Base-by-base conservation (phyloP, 2,113 vertebrate species). In the Apodemus sylvaticus region DNA sequence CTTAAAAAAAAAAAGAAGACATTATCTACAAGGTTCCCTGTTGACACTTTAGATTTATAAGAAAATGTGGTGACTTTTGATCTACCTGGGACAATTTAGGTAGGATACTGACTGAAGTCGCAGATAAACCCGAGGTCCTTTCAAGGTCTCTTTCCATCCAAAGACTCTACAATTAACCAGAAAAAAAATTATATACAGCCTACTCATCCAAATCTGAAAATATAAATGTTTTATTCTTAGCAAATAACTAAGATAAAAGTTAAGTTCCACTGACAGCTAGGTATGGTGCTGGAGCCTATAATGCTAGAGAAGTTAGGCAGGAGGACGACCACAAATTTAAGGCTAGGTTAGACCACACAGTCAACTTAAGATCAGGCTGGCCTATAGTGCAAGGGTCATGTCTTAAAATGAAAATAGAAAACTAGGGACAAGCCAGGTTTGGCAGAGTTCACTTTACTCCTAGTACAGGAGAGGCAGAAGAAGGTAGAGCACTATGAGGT, bases 81-180 rank as follows among this genome's bases (percentile, higher is more conserved):
- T 91, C 95, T 97, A 97, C 95, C 96, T 96, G 86, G 77, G 83
- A 95, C 93, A 87, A 93, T 70, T 95, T 97, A 95, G 94, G 93
- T 96, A 51, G 89, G 93, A 96, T 97, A 95, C 5, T 96, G 97
- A 91, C 93, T 94, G 88, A 95, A 93, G 96, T n/a, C 93, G 94
- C 87, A 93, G 92, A 74, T 93, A 95, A 95, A 95, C 89, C 88
- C 93, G 66, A 94, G 86, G 85, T 95, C 74, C 74, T 97, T 90
- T 96, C 97, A 97, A 94, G 92, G 87, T 97, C 68, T 97, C 92
- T 88, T 96, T 71, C 88, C 94, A 93, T 96, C 97, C 95, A 97
- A 94, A 97, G 94, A 94, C 70, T 96, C 96, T 96, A 96, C 7
- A 0, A 96, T 96, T 93, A 96, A 97, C 71, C 90, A 96, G 55